Evolutionary conservation across 2,888 invertebrate genomes (phyloP).

Genomic region (Polietes domitor): DNA sequence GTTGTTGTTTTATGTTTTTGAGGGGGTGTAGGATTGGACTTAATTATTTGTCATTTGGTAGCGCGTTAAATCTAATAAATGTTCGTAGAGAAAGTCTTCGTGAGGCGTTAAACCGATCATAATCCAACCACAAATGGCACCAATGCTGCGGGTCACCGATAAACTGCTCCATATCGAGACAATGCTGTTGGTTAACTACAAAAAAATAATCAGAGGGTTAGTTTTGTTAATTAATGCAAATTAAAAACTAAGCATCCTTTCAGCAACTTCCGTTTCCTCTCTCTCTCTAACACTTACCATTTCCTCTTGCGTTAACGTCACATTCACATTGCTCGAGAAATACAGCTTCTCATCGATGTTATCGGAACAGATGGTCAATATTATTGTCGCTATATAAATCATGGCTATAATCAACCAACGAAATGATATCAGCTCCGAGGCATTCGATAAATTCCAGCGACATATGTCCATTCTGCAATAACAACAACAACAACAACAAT

Average conservation of each 20-base stretch:
- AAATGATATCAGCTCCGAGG: constrained; percentile 79
- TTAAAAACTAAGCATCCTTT: too few relatives aligned
- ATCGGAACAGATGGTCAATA: constrained; percentile 80
- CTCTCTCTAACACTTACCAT: constrained; percentile 73
- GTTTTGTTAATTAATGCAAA: too few relatives aligned
- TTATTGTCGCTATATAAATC: constrained; percentile 81
- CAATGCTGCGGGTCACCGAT: constrained; percentile 82
- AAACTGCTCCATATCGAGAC: constrained; percentile 82
- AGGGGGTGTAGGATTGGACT: constrained; percentile 57
- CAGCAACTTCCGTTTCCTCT: too few relatives aligned
- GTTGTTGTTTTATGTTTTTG: constrained; percentile 5
- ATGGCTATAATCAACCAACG: constrained; percentile 81
- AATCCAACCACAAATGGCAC: constrained; percentile 83
- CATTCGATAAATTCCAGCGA: constrained; percentile 79
- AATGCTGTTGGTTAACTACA: constrained; percentile 80
- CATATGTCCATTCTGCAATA: constrained; percentile 79
- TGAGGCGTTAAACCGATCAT: constrained; percentile 82
- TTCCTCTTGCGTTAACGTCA: constrained; percentile 78
- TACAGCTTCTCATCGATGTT: constrained; percentile 80
- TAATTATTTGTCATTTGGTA: constrained; percentile 81
- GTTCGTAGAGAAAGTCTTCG: constrained; percentile 82
- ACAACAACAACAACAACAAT: constrained; percentile 23
- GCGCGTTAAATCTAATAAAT: constrained; percentile 81
- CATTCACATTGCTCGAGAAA: constrained; percentile 77
- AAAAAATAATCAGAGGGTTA: not conserved